Conservation (phyloP, 2,113 vertebrate genomes). For the Mellivora capensis region DNA sequence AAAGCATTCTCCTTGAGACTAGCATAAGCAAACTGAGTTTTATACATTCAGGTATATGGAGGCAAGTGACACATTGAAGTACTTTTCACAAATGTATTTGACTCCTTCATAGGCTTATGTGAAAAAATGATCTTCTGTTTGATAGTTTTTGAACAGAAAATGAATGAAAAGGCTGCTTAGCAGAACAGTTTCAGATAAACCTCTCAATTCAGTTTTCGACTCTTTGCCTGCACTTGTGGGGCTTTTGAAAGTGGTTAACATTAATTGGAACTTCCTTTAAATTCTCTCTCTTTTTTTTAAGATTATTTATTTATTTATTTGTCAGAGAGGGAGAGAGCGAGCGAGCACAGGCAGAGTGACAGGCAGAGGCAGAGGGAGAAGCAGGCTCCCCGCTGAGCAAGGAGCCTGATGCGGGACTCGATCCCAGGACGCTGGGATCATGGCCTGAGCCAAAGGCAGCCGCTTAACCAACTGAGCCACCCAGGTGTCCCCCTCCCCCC, state of each 20-base stretch:
- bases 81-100: background rate
- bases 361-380: too few relatives aligned
- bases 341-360: too few relatives aligned
- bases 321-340: too few relatives aligned
- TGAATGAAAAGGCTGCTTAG: background rate
- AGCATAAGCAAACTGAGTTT: background rate
- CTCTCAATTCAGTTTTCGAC: background rate
- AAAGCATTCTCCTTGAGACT: background rate
- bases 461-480: too few relatives aligned
- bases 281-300: too few relatives aligned
- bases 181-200: background rate
- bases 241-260: conserved; percentile 11
- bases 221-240: background rate
- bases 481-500: too few relatives aligned
- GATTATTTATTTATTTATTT: too few relatives aligned
- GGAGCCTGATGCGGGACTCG: too few relatives aligned
- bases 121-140: background rate
- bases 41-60: background rate
- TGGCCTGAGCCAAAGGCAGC: too few relatives aligned
- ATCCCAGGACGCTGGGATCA: too few relatives aligned
- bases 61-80: background rate
- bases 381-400: too few relatives aligned
- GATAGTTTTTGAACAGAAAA: conserved; percentile 18
- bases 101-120: background rate
- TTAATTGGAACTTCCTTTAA: background rate